These are phyloP conservation scores for Phengaris arion DNA, from an alignment of 2,888 invertebrate genomes.

Conservation along the genomic window DNA sequence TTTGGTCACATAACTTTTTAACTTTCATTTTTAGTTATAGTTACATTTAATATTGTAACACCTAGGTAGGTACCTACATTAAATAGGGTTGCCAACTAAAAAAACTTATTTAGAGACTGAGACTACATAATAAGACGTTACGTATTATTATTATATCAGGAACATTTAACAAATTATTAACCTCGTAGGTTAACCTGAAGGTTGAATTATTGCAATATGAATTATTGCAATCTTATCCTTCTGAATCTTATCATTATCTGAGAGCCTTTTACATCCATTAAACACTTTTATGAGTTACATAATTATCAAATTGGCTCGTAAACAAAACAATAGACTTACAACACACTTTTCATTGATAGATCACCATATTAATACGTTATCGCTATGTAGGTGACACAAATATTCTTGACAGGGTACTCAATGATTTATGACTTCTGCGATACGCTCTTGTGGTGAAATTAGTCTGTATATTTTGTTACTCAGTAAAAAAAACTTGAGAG, in stretches of 20 bases:
- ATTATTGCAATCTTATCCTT: not conserved
- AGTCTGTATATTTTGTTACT: too few relatives aligned
- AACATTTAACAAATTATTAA: too few relatives aligned
- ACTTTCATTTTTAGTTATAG: too few relatives aligned
- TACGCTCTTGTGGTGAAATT: not conserved
- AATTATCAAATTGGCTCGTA: slow-evolving; percentile 19
- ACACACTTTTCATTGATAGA: slow-evolving; percentile 20
- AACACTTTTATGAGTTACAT: not conserved
- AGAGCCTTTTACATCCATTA: slow-evolving; percentile 10
- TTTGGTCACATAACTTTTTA: too few relatives aligned
- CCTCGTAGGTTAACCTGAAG: too few relatives aligned
- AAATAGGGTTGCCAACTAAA: not conserved
- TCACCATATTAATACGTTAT: slow-evolving; percentile 21
- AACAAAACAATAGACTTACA: slow-evolving; percentile 25
- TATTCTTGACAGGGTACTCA: slow-evolving; percentile 18
- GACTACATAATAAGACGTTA: too few relatives aligned
- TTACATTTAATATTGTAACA: too few relatives aligned
- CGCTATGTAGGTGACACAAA: slow-evolving; percentile 13
- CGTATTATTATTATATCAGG: too few relatives aligned
- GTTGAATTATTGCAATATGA: too few relatives aligned
- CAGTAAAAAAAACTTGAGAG: too few relatives aligned
- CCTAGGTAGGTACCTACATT: not conserved
- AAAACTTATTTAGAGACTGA: not conserved
- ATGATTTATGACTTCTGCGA: not conserved
- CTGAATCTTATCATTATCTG: slow-evolving; percentile 8